phyloP scores from a whole-genome alignment of 2,113 vertebrate species.

The Spheniscus mendiculus region DNA sequence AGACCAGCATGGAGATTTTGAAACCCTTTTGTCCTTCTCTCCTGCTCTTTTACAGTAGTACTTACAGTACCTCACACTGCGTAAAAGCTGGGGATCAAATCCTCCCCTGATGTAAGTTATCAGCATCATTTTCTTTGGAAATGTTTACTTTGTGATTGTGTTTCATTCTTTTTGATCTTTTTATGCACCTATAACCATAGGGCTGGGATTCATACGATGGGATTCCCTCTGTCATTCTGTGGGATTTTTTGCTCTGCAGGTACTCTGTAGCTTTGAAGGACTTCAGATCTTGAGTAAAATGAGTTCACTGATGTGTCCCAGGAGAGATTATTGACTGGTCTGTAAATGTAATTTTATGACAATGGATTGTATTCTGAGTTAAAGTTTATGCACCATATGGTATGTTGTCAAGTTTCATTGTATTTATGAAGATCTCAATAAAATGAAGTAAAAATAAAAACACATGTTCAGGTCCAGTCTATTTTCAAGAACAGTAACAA shows the following conservation, averaged over 20 bases:
- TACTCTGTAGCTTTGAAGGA: conserved; percentile 11
- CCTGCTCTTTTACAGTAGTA: background rate
- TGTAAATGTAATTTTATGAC: conserved; percentile 1
- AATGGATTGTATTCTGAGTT: conserved; percentile 19
- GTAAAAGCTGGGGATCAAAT: background rate
- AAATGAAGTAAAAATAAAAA: conserved; percentile 37
- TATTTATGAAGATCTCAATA: conserved; percentile 17
- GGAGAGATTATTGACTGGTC: conserved; percentile 21
- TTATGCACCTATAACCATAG: background rate
- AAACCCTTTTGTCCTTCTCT: background rate
- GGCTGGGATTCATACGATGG: background rate
- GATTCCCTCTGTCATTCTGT: conserved; percentile 14
- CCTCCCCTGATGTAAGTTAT: background rate
- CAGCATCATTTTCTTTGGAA: background rate
- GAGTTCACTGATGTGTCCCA: conserved; percentile 33
- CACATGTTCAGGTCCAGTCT: background rate
- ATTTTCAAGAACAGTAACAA: conserved; percentile 23
- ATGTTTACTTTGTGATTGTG: conserved; percentile 2
- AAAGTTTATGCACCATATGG: conserved; percentile 32
- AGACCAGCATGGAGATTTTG: background rate
- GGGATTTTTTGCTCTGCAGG: background rate
- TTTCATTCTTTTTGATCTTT: conserved; percentile 39
- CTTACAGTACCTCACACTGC: background rate
- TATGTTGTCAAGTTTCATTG: conserved; percentile 44
- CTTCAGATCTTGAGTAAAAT: conserved; percentile 32